A percentile compares a stretch with the other conserved stretches of the same genome.
Evolutionary conservation across 2,888 invertebrate species (phyloP).

Genomic region (Sepiola atlantica): DNA sequence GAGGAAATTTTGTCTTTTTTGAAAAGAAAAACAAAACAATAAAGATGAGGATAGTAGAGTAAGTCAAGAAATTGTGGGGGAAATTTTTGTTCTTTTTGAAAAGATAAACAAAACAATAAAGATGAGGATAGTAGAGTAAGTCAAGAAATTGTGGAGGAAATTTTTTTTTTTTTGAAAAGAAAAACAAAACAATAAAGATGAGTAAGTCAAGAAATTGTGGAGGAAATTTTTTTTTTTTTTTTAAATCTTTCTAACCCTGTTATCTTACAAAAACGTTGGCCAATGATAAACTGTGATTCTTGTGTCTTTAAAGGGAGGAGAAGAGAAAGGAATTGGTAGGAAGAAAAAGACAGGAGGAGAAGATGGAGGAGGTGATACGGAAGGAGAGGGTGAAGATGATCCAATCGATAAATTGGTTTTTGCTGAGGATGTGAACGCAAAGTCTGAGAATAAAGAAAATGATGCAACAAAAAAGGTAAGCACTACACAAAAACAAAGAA

Average conservation of each 20-base stretch:
- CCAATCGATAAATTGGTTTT: slow-evolving; percentile 50
- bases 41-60: neutral
- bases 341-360: neutral
- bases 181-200: neutral
- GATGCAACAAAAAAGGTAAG: neutral
- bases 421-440: slow-evolving; percentile 48
- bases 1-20: too few relatives aligned
- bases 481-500: neutral
- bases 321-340: neutral
- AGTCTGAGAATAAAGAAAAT: slow-evolving; percentile 44
- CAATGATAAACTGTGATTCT: neutral
- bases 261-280: neutral
- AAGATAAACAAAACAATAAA: too few relatives aligned
- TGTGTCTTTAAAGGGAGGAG: neutral
- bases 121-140: neutral
- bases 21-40: too few relatives aligned
- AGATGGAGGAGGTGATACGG: neutral
- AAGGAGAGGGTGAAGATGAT: slow-evolving; percentile 45
- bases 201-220: neutral
- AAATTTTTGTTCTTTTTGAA: neutral
- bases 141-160: neutral
- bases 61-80: neutral
- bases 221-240: neutral
- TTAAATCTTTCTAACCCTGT: neutral
- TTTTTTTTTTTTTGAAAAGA: neutral